Evolutionary conservation across 2,113 vertebrate species (phyloP).

Genomic region (Tursiops truncatus): DNA sequence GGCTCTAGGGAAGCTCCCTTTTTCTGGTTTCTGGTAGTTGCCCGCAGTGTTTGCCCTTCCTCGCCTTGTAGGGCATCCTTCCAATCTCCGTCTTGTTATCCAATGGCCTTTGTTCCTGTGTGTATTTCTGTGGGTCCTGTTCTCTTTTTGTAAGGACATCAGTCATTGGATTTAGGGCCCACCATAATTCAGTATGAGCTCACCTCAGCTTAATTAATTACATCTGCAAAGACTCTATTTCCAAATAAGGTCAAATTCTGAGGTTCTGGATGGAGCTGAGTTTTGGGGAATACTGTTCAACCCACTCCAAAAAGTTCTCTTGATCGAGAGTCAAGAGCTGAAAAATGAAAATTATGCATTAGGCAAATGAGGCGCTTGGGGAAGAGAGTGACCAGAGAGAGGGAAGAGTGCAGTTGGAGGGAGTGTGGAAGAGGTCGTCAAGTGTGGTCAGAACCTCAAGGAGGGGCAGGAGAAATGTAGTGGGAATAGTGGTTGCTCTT

Average conservation of each 20-base stretch:
- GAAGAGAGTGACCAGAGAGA: not conserved
- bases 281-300: too few species aligned
- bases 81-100: not conserved
- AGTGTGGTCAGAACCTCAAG: too few species aligned
- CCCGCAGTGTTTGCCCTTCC: not conserved
- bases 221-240: not conserved
- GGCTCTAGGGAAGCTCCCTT: too few species aligned
- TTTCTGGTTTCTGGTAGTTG: not conserved
- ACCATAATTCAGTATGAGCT: not conserved
- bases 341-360: not conserved
- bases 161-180: not conserved
- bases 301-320: too few species aligned
- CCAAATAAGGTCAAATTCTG: too few species aligned
- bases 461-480: not conserved
- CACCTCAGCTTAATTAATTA: not conserved
- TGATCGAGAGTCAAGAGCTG: not conserved
- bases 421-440: not conserved
- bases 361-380: not conserved
- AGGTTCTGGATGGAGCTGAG: too few species aligned
- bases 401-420: not conserved
- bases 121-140: too few species aligned
- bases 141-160: not conserved
- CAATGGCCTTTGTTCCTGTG: not conserved
- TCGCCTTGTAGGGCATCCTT: fast-evolving
- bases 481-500: not conserved